Percentiles rank a stretch among this genome's conserved stretches.
Conservation (phyloP, 2,888 invertebrate species). For the Plebejus anna region DNA sequence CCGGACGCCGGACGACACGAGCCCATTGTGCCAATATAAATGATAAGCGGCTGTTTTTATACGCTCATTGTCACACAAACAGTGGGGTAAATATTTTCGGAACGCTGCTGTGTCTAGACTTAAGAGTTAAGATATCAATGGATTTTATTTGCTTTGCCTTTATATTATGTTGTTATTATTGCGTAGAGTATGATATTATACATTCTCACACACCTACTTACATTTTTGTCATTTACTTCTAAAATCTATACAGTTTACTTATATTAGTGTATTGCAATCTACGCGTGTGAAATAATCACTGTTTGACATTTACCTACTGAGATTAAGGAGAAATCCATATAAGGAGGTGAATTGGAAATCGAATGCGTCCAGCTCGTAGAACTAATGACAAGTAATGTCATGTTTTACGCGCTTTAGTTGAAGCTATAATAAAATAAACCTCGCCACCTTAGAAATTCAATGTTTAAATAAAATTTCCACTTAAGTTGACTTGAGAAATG, state of each 20-base stretch:
- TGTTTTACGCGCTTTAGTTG: not conserved
- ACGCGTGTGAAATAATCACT: not conserved
- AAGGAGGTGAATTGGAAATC: not conserved
- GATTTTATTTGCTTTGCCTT: not conserved
- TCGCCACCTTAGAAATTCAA: not conserved
- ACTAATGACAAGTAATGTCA: not conserved
- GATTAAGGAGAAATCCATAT: not conserved
- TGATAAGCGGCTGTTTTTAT: slow-evolving; percentile 27
- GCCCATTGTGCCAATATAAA: slow-evolving; percentile 31
- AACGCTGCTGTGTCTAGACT: not conserved
- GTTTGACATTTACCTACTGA: not conserved
- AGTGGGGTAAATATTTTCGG: not conserved
- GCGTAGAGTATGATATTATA: not conserved
- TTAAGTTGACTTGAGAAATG: not conserved
- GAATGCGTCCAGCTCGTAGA: not conserved
- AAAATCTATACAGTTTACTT: not conserved
- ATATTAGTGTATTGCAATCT: not conserved
- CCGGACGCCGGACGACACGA: not conserved
- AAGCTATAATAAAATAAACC: not conserved
- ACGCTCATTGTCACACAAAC: not conserved
- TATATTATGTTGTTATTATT: not conserved
- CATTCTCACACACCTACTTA: not conserved
- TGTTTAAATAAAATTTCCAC: not conserved
- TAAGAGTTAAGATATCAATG: not conserved
- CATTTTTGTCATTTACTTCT: not conserved